These are phyloP conservation scores for Datnioides undecimradiatus DNA, from an alignment of 2,113 vertebrate species.

Conservation along the genomic window DNA sequence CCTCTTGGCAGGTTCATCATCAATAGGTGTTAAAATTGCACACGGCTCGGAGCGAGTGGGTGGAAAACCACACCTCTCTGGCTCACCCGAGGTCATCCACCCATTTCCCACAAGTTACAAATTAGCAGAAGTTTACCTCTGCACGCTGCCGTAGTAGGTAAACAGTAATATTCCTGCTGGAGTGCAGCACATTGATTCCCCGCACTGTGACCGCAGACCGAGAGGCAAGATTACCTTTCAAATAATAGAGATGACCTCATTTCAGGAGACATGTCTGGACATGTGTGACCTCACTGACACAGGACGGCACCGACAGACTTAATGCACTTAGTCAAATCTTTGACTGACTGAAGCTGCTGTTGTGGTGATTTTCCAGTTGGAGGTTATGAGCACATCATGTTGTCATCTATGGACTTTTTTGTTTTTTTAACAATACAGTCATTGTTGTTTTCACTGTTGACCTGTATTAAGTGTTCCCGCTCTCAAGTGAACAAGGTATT, in stretches of 20 bases:
- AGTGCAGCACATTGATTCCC: conserved; percentile 50
- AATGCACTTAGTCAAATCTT: conserved; percentile 1
- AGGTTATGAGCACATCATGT: conserved; percentile 4
- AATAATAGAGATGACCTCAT: conserved; percentile 70
- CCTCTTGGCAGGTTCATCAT: conserved; percentile 36
- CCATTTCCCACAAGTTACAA: conserved; percentile 48
- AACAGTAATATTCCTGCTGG: conserved; percentile 24
- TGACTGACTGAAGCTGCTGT: conserved; percentile 28
- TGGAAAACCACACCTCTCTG: conserved; percentile 12
- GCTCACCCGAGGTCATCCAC: conserved; percentile 22
- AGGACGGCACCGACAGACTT: conserved; percentile 37
- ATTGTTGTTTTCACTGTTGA: conserved; percentile 18
- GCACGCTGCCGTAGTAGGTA: conserved; percentile 3
- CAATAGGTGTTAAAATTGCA: conserved; percentile 6
- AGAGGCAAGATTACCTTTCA: conserved; percentile 52
- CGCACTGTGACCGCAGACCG: conserved; percentile 18
- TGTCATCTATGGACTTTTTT: conserved; percentile 31
- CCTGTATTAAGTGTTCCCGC: conserved; percentile 1
- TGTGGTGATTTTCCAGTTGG: conserved; percentile 6
- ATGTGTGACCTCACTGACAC: conserved; percentile 51
- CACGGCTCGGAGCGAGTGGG: conserved; percentile 8
- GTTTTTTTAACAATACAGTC: neutral
- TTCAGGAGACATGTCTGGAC: conserved; percentile 66
- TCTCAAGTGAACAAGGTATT: neutral
- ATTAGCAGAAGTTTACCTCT: conserved; percentile 37